Percentiles rank a stretch among this genome's conserved stretches.
phyloP scores from a whole-genome alignment of 2,797 vertebrate species.

The Balearica regulorum region DNA sequence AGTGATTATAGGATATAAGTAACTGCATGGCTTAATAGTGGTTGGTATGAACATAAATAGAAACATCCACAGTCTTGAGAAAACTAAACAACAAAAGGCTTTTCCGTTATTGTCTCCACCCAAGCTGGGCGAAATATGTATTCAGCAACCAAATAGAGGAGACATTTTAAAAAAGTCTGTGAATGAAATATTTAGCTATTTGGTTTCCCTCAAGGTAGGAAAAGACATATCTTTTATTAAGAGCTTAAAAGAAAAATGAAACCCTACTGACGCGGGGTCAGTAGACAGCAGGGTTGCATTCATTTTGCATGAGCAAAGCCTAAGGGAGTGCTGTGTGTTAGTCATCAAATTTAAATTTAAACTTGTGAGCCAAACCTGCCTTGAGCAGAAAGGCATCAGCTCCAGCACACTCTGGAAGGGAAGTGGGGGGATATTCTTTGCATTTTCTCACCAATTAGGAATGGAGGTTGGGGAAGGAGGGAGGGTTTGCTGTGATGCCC shows the following conservation, averaged over 20 bases:
- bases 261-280: background rate
- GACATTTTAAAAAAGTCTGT: background rate
- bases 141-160: background rate
- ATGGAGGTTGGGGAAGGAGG: background rate
- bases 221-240: conserved; percentile 18
- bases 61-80: background rate
- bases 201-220: background rate
- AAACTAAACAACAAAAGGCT: background rate
- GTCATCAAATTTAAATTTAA: conserved; percentile 46
- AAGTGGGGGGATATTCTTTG: background rate
- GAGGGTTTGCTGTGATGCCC: background rate
- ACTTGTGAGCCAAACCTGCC: background rate
- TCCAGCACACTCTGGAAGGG: background rate
- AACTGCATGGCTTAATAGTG: background rate
- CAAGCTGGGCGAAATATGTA: background rate
- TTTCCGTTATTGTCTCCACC: background rate
- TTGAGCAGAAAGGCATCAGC: background rate
- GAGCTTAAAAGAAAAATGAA: conserved; percentile 22
- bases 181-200: conserved; percentile 26
- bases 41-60: background rate
- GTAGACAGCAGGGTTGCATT: conserved; percentile 1
- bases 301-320: conserved; percentile 24
- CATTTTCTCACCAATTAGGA: background rate
- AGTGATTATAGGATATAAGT: background rate
- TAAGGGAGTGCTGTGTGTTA: conserved; percentile 10